Evolutionary conservation across 2,797 vertebrate genomes (phyloP), one percentile per base, ranked within the genome.

Genomic region (Benthosema pterotum): DNA sequence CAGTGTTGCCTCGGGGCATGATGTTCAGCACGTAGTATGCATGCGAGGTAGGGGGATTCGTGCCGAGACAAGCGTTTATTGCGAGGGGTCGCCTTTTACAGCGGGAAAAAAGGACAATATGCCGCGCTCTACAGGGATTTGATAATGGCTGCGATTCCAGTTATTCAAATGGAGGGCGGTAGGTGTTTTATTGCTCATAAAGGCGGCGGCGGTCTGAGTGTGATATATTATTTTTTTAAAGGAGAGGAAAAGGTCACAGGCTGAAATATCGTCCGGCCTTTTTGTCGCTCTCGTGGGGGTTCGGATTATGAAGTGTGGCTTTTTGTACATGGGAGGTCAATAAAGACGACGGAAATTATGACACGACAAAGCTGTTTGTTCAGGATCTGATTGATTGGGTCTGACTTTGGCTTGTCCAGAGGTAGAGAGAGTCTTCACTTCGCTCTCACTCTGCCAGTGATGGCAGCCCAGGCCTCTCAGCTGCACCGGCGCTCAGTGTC

Each of bases 271-370:
- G 28, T 57, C 49, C 45, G 68, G 75, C 60, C 71, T 64, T 79
- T 79, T 55, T 45, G 17, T 59, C 5, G 7, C 6, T 56, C 79
- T 60, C 69, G 58, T 5, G 48, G 72, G 52, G 60, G 55, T 74
- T 75, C 63, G 46, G n/a, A 51, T 71, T 14, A 46, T 32, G 7
- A 63, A 12, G 15, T 54, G 52, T 38, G 7, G 49, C 8, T 25
- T 14, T 54, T 14, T 54, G 52, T 52, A 75, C 28, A 42, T 5
- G 56, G 18, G 51, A 63, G 42, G 61, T 60, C 14, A 69, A 63
- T 58, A 56, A 67, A 81, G 69, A 75, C 64, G 77, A 58, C 63
- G 43, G 79, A 79, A n/a, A 74, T 38, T 4, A 78, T 74, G 52
- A 66, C 52, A 57, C 61, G 45, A 52, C 4, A 63, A 75, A 75